Evolutionary conservation across 2,888 invertebrate species (phyloP), one percentile per base, ranked within the genome.

Genomic region (Chrysina gloriosa): DNA sequence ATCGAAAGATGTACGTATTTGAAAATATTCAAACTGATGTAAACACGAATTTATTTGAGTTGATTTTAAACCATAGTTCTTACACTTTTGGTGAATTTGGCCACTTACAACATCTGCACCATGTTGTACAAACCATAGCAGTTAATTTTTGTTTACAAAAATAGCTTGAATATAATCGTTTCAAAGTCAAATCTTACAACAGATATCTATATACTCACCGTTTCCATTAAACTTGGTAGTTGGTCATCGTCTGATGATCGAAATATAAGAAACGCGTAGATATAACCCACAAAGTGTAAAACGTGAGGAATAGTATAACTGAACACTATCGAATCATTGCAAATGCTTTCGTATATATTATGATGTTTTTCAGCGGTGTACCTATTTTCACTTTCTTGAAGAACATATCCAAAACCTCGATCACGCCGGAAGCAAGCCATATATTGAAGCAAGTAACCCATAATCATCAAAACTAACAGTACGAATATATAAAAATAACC

Each of bases 211-310:
- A 16, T 5, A 70, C 84, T 84, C 77, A 91, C 93, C 75, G 93
- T 86, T 81, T 94, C 94, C 88, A 94, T 92, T 56, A 94, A 84
- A 84, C 92, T 92, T 75, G 93, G 92, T 61, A 94, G 81, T 76
- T 94, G 93, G 79, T 94, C 94, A 78, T 92, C 93, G 79, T 94
- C 93, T 29, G 90, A 89, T 72, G 90, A 87, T 75, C 93, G 86
- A 79, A 93, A 92, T 58, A 93, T 84, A 77, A 90, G 89, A 63
- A 93, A 84, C 0, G 92, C 90, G 72, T 92, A 90, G 11, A 92
- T 75, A 77, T 92, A 94, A 9, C 92, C 92, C 48, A 86, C 71
- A 65, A 94, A 86, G 82, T 94, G 93, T 25, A 94, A 82, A 58
- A 87, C 74, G 81, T 90, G 90, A 2, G 94, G 94, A 52, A 92